Conservation (phyloP, 1,140 invertebrate genomes). For the Pseudoatta argentina region DNA sequence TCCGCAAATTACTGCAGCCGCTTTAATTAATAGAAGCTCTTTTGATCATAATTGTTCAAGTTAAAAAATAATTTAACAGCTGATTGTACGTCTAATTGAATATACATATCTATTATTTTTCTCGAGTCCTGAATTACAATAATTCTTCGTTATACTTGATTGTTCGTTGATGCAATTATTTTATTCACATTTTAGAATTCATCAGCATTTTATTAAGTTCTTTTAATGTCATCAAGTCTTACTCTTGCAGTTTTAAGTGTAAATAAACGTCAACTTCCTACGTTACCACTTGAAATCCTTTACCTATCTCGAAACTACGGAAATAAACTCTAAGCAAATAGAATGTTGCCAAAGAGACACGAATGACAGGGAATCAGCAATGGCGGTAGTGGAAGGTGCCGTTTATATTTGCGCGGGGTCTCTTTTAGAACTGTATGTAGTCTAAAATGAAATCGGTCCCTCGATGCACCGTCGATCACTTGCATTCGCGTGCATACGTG, state of each 20-base stretch:
- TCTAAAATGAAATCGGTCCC: slow-evolving; percentile 57
- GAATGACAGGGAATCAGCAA: slow-evolving; percentile 22
- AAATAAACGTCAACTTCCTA: not conserved
- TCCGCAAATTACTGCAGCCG: slow-evolving; percentile 10
- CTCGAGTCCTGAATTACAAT: not conserved
- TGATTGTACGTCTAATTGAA: not conserved
- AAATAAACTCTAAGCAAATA: slow-evolving; percentile 47
- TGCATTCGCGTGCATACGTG: slow-evolving; percentile 37
- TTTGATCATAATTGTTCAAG: not conserved
- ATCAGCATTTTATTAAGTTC: not conserved
- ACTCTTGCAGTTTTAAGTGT: not conserved
- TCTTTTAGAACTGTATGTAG: slow-evolving; percentile 29
- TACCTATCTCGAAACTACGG: not conserved
- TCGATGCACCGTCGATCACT: slow-evolving; percentile 42
- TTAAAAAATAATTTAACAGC: not conserved
- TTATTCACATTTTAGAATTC: not conserved
- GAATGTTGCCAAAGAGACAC: slow-evolving; percentile 24
- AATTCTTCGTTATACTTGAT: not conserved
- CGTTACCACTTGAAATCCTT: not conserved
- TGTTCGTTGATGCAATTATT: not conserved
- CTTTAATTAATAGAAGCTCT: slow-evolving; percentile 4
- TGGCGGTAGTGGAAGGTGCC: slow-evolving; percentile 6
- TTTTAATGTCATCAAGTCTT: no score
- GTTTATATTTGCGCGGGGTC: slow-evolving; percentile 23
- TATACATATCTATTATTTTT: not conserved